These are phyloP conservation scores for Ferdinandea cuprea DNA, from an alignment of 2,888 invertebrate species.

Conservation along the genomic window DNA sequence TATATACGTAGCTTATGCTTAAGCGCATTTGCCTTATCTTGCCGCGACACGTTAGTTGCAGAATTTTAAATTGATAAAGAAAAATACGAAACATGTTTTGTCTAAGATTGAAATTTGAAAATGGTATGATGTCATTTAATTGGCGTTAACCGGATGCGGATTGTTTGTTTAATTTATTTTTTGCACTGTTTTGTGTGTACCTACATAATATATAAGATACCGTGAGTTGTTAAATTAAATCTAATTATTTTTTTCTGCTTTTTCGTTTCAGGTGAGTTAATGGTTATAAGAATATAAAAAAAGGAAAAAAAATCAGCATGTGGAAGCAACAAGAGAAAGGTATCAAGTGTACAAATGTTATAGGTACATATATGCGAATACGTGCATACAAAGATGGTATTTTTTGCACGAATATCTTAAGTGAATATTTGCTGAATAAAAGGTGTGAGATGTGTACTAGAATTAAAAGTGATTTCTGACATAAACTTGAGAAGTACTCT, in stretches of 20 bases:
- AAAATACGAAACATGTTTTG: slow-evolving; percentile 44
- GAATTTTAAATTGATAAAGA: slow-evolving; percentile 15
- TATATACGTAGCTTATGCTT: background rate
- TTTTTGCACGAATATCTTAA: slow-evolving; percentile 18
- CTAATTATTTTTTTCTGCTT: slow-evolving; percentile 46
- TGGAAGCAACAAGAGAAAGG: slow-evolving; percentile 3
- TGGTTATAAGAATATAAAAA: slow-evolving; percentile 28
- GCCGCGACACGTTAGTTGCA: background rate
- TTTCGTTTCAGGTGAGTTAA: slow-evolving; percentile 65
- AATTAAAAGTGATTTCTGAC: slow-evolving; percentile 6
- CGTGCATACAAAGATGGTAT: background rate
- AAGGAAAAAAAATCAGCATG: background rate
- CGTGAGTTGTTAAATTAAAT: slow-evolving; percentile 28
- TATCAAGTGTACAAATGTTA: slow-evolving; percentile 11
- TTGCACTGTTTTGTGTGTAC: slow-evolving; percentile 11
- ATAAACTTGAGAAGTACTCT: slow-evolving; percentile 5
- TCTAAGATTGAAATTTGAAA: slow-evolving; percentile 53
- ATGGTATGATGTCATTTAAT: slow-evolving; percentile 57
- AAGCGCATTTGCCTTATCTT: background rate
- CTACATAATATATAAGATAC: background rate
- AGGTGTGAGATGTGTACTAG: slow-evolving; percentile 11
- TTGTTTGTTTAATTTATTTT: slow-evolving; percentile 38
- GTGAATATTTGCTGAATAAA: background rate
- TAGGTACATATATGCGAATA: too few species aligned
- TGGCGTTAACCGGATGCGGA: slow-evolving; percentile 46